Evolutionary conservation across 1,140 invertebrate genomes (phyloP).

Genomic region (Mya arenaria): DNA sequence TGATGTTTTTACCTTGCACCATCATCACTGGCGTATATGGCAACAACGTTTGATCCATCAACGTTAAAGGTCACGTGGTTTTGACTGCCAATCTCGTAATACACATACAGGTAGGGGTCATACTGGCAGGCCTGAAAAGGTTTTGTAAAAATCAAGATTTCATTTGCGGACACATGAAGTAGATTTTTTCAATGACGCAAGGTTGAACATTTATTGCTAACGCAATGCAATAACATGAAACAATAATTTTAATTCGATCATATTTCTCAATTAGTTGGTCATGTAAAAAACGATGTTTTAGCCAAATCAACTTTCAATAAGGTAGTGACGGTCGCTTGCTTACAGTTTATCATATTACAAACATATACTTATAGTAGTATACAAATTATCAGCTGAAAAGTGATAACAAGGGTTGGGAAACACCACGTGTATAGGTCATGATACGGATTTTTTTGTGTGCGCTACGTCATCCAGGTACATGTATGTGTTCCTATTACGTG

Average conservation of each 20-base stretch:
- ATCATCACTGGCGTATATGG: slow-evolving; percentile 12
- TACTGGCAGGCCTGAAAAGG: slow-evolving; percentile 31
- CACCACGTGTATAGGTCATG: too few species aligned
- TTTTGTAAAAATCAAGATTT: neutral
- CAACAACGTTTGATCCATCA: slow-evolving; percentile 22
- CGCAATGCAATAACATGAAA: neutral
- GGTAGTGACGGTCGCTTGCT: too few species aligned
- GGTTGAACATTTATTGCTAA: neutral
- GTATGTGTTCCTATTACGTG: too few species aligned
- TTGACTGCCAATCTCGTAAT: slow-evolving; percentile 19
- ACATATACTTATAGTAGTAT: too few species aligned
- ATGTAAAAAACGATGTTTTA: neutral
- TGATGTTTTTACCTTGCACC: slow-evolving; percentile 3
- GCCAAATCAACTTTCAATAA: neutral
- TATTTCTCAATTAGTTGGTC: neutral
- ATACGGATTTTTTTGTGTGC: too few species aligned
- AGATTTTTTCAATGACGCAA: neutral
- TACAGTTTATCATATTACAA: too few species aligned
- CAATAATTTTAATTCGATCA: neutral
- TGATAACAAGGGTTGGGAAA: too few species aligned
- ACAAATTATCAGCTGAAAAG: too few species aligned
- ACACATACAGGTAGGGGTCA: neutral
- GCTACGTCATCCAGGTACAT: too few species aligned
- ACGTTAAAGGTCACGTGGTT: slow-evolving; percentile 7
- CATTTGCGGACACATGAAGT: neutral